A percentile compares a stretch with the other conserved stretches of the same genome.
Evolutionary conservation across 2,113 vertebrate species (phyloP).

Genomic region (Stegostoma tigrinum): DNA sequence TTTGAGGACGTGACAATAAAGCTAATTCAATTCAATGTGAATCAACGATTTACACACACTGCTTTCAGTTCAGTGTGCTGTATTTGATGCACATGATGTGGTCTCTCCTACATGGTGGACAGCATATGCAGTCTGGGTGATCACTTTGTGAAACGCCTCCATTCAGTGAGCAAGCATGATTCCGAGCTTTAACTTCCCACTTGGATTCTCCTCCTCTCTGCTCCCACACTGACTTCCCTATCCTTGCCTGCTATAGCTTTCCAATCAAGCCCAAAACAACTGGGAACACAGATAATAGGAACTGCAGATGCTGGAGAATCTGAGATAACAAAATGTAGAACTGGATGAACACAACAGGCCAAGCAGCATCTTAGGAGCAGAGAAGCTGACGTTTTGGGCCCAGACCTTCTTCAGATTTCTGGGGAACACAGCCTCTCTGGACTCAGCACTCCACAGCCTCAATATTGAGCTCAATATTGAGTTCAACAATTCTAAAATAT

Average conservation of each 20-base stretch:
- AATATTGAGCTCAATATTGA: background rate
- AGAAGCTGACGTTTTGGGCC: no score
- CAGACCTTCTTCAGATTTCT: no score
- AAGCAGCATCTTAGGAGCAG: no score
- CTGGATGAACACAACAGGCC: no score
- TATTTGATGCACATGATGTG: background rate
- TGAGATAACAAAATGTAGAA: no score
- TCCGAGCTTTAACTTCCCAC: background rate
- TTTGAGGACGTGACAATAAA: no score
- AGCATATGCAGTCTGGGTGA: background rate
- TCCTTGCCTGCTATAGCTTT: background rate
- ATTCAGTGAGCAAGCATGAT: background rate
- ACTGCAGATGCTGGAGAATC: no score
- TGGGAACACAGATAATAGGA: no score
- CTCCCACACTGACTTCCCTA: background rate
- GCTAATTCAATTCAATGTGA: background rate
- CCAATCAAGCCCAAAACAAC: background rate
- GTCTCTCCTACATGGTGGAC: background rate
- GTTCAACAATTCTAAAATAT: background rate
- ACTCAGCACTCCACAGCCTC: background rate
- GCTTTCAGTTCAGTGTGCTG: no score
- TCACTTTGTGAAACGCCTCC: background rate
- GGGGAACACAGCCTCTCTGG: background rate
- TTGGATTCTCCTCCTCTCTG: no score
- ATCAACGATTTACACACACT: background rate